Evolutionary conservation across 2,888 invertebrate genomes (phyloP), one percentile per base, ranked within the genome.

Genomic region (Labia minor): DNA sequence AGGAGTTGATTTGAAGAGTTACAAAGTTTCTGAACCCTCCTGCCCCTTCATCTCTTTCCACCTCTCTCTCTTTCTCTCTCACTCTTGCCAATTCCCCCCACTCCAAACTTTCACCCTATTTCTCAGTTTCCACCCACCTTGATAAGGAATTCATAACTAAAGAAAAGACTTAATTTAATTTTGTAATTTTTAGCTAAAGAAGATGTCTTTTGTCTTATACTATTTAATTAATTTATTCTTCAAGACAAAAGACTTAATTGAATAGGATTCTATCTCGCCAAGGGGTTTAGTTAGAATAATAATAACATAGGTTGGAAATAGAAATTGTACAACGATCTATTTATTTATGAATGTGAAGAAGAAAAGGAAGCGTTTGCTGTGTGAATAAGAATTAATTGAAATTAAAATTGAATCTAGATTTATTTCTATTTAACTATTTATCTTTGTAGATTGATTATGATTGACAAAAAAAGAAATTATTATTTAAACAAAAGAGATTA

Each of bases 151-250:
- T 49, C 49, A 49, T 49, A 49, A 49, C 49, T 49, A 49, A 49
- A 49, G 49, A 49, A 49, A 49, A 49, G 49, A 49, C 49, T 49
- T 49, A 49, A 49, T 49, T 49, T 49, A 49, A 49, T 49, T 49
- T 49, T 49, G 49, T 49, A 49, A 49, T 49, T 49, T 49, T 49
- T 49, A 4, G 49, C 14, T 49, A 49, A 49, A 49, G 49, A 49
- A 49, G 49, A 49, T 49, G 49, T 49, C 49, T 49, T 49, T 49
- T 49, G 49, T 49, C 49, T 49, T 49, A 49, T 49, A 49, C 49
- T 49, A 49, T 49, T 49, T 49, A 49, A 49, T 49, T 49, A 49
- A 49, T 49, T 49, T 49, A 49, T 49, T 49, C 49, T 49, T 49
- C 8, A 49, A 49, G 49, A 49, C 49, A 49, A 49, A 49, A 49